Evolutionary conservation across 1,140 invertebrate species (phyloP), one percentile per base, ranked within the genome.

Genomic region (Heliconius eleuchia): DNA sequence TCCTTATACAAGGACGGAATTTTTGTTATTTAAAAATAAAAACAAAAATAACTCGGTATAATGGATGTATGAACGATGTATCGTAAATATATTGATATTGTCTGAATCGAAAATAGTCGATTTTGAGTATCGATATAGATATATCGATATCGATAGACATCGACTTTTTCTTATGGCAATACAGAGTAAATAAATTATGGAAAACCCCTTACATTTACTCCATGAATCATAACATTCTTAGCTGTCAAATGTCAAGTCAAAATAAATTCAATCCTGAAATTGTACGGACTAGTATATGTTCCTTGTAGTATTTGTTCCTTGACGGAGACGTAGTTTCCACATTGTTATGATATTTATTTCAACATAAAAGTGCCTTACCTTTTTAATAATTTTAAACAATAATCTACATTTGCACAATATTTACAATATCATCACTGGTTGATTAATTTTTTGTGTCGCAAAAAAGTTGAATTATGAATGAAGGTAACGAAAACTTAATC

Each of bases 401-500:
- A 16, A 60, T 23, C 27, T 27, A 66, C 27, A 13, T 27, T 30
- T 66, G 60, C 60, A 30, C 27, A 66, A 66, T 66, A 27, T 66
- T 66, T 66, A 30, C 60, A 66, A 30, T 66, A 66, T 66, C 23
- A 66, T 30, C 9, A 66, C 60, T n/a, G 60, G 27, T 66, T 1
- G 1, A 30, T 66, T 30, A 9, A 23, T 66, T 66, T 23, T 66
- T 57, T 19, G 9, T 66, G 11, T 16, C 9, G n/a, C 60, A 66
- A 66, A 66, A 66, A 66, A 66, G 13, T 66, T 66, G 4, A 27
- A 66, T 16, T 11, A 86, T 83, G 77, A 73, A 57, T 71, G 79
- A 79, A 74, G 73, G 34, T 81, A 74, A 78, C 52, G 71, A 78
- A 78, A 80, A 73, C 30, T 55, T 70, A 23, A 55, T 76, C 16